Base-by-base conservation (phyloP, 92 coral and sea anemone species). In the Umimayanthus kanabou region DNA sequence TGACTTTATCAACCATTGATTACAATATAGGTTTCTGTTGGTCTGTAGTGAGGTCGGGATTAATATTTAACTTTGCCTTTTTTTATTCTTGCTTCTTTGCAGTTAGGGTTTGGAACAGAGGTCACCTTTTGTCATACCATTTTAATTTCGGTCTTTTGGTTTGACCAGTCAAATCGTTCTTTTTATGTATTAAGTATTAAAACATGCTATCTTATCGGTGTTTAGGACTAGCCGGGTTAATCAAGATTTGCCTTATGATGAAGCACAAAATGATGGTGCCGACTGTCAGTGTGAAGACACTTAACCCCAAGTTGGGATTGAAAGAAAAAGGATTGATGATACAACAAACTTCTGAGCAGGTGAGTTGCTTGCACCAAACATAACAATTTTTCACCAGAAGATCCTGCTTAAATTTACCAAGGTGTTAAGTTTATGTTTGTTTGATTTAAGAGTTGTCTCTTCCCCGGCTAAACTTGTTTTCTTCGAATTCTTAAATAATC, bases 161-260 rank as follows among this genome's bases (percentile, higher is more conserved):
- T 2, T 93, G 93, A 0, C 93, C 89, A 71, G 88, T 95, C n/a
- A 93, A 93, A 88, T 78, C 91, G 4, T 93, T 93, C 65, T 95
- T 93, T 33, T 76, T 89, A 95, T 4, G 92, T 93, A 70, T 93
- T 94, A 53, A 53, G 49, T 53, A 3, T 3, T 53, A 3, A 11
- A 53, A 18, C 18, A 11, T 53, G 58, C 58, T 11, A 1, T 53
- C 58, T 3, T 3, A 53, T 53, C 18, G 58, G 6, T 91, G 91
- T 2, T 86, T 95, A 9, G 98, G 98, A 0, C 85, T 94, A 18
- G 98, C 98, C 39, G 98, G 98, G 65, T 57, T 94, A 1, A 91
- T 94, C 37, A 93, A 94, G 72, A 81, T 88, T 25, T 94, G 96
- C 39, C 82, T 94, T 9, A 94, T 94, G 98, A 94, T 94, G 58